These are phyloP conservation scores for Galeruca laticollis DNA, from an alignment of 2,888 invertebrate species.

Conservation along the genomic window DNA sequence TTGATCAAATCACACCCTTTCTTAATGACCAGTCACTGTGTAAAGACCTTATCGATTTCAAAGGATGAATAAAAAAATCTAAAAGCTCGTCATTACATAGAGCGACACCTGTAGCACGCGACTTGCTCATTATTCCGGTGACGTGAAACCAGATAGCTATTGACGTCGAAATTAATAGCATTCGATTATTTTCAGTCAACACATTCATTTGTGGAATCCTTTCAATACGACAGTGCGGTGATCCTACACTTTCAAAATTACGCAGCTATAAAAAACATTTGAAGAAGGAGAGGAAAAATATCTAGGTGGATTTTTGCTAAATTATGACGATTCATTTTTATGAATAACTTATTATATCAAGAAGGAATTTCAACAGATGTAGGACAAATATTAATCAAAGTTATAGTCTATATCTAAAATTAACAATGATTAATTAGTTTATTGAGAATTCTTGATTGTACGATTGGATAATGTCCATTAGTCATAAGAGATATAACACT, in stretches of 20 bases:
- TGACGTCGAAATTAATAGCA: slow-evolving; percentile 64
- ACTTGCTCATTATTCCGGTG: slow-evolving; percentile 61
- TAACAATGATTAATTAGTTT: no score
- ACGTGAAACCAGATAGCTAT: slow-evolving; percentile 56
- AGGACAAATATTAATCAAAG: no score
- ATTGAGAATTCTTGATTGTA: no score
- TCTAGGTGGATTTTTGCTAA: no score
- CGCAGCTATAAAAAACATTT: neutral
- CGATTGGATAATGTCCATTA: no score
- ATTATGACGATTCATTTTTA: no score
- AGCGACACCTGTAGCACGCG: slow-evolving; percentile 64
- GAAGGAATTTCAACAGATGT: no score
- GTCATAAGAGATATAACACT: no score
- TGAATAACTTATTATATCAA: no score
- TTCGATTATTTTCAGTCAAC: slow-evolving; percentile 65
- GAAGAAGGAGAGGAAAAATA: no score
- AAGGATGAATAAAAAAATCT: slow-evolving; percentile 31
- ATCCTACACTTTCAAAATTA: slow-evolving; percentile 13
- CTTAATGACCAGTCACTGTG: slow-evolving; percentile 35
- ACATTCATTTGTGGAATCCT: slow-evolving; percentile 51
- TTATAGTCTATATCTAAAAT: no score
- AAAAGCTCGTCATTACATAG: slow-evolving; percentile 58
- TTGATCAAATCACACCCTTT: slow-evolving; percentile 37
- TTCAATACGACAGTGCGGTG: slow-evolving; percentile 32
- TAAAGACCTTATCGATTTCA: slow-evolving; percentile 36